Base-by-base conservation (phyloP, 2,797 vertebrate genomes). In the Sebastes diploproa region DNA sequence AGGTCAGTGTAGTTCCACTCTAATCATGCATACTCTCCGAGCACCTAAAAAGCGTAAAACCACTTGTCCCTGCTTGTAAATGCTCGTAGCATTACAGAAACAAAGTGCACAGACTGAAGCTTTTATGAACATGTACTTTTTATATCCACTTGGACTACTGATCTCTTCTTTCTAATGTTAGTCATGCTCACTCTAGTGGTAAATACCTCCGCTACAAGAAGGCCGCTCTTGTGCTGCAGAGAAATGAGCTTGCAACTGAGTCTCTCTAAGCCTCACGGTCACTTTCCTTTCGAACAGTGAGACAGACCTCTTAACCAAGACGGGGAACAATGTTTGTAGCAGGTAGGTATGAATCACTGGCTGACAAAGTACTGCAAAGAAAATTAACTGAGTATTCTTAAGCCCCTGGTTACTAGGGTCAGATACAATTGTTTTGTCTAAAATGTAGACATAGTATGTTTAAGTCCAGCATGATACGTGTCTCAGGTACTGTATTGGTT, bases 131-230 rank as follows among this genome's bases (percentile, higher is more conserved):
- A 27, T 73, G 25, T 66, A 77, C 22, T 67, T 67, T 50, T 71
- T 58, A 55, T 60, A 18, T 55, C 18, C 46, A 18, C 16, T 4
- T 61, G 27, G 69, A 78, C 71, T 78, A 54, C 7, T 75, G 27
- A 72, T 72, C 58, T 75, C 55, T 36, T 59, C 69, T 76, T 71
- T 66, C 22, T 36, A 22, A 50, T 56, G 65, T 67, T 74, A 30
- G 58, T 80, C 65, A 74, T 63, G 27, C 73, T 83, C n/a, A 58
- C 58, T 59, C 23, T 32, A 11, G 46, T 70, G 46, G 54, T 65
- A 69, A 79, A 68, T 64, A 67, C 46, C 36, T 66, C 63, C 11
- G 3, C 63, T 65, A 50, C 46, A 66, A 7, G 55, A 73, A 13
- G 32, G 25, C 14, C 42, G 12, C 9, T 61, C 38, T 66, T 34